Evolutionary conservation across 2,888 invertebrate species (phyloP).

Genomic region (Plutella xylostella): DNA sequence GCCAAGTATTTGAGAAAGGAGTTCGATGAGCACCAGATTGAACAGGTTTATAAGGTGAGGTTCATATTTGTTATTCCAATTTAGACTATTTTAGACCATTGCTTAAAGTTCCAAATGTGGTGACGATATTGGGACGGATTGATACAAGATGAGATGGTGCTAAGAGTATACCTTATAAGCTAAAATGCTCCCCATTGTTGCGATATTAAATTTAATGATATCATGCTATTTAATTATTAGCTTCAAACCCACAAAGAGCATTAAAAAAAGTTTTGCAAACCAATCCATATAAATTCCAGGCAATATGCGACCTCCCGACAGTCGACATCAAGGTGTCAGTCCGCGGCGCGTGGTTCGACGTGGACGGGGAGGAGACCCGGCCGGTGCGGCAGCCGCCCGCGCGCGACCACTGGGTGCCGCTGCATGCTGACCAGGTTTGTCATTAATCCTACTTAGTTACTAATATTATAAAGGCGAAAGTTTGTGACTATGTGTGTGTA

Average conservation of each 20-base stretch:
- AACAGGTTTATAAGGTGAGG: constrained; percentile 73
- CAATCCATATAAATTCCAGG: constrained; percentile 34
- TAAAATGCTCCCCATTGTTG: too few relatives aligned
- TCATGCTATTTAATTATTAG: too few relatives aligned
- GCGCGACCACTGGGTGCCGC: constrained; percentile 64
- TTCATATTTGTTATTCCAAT: neutral
- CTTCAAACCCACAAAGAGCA: too few relatives aligned
- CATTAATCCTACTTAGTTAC: too few relatives aligned
- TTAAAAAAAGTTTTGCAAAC: neutral
- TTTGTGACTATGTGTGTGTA: too few relatives aligned
- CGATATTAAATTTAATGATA: too few relatives aligned
- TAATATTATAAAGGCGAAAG: too few relatives aligned
- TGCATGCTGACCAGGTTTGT: constrained; percentile 74
- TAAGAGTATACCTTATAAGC: too few relatives aligned
- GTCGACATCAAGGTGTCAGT: constrained; percentile 67
- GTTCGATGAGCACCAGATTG: constrained; percentile 76
- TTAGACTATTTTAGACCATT: too few relatives aligned
- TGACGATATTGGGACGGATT: neutral
- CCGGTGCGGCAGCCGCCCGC: constrained; percentile 37
- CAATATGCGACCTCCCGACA: constrained; percentile 74
- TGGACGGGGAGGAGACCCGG: constrained; percentile 46
- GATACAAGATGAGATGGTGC: too few relatives aligned
- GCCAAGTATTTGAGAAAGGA: constrained; percentile 72
- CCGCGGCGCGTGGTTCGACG: constrained; percentile 66
- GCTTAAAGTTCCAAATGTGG: neutral